These are phyloP conservation scores for Agrilus planipennis DNA, from an alignment of 1,140 invertebrate genomes.

Conservation along the genomic window DNA sequence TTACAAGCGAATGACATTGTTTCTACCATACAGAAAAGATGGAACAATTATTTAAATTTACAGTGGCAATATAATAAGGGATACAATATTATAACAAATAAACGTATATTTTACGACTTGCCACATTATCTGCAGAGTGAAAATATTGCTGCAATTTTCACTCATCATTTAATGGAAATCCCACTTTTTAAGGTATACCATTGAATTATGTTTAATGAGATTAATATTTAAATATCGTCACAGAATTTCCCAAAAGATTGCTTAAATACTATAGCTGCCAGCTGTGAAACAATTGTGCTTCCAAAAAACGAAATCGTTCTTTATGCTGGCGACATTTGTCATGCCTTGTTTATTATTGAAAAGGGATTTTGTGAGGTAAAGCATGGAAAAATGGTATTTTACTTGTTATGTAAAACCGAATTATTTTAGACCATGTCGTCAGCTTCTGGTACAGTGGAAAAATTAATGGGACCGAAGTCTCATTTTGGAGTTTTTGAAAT, in stretches of 20 bases:
- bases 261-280: constrained; percentile 10
- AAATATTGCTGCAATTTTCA: too few species aligned
- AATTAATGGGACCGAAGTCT: constrained; percentile 21
- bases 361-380: constrained; percentile 36
- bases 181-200: background rate
- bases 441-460: constrained; percentile 26
- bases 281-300: constrained; percentile 11
- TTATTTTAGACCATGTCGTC: constrained; percentile 30
- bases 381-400: too few species aligned
- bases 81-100: constrained; percentile 10
- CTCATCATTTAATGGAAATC: too few species aligned
- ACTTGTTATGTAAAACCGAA: too few species aligned
- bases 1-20: constrained; percentile 11
- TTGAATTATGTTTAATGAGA: background rate
- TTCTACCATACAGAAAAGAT: constrained; percentile 11
- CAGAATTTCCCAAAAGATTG: too few species aligned
- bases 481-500: constrained; percentile 33
- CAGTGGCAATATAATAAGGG: constrained; percentile 18
- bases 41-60: constrained; percentile 13
- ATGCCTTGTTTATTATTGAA: constrained; percentile 37
- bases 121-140: constrained; percentile 10
- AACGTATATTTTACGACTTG: constrained; percentile 11
- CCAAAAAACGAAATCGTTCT: constrained; percentile 35
- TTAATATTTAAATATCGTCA: too few species aligned
- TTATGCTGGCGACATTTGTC: constrained; percentile 34